Base-by-base conservation (phyloP, 23 tunicate genomes). In the Pegea sp. region DNA sequence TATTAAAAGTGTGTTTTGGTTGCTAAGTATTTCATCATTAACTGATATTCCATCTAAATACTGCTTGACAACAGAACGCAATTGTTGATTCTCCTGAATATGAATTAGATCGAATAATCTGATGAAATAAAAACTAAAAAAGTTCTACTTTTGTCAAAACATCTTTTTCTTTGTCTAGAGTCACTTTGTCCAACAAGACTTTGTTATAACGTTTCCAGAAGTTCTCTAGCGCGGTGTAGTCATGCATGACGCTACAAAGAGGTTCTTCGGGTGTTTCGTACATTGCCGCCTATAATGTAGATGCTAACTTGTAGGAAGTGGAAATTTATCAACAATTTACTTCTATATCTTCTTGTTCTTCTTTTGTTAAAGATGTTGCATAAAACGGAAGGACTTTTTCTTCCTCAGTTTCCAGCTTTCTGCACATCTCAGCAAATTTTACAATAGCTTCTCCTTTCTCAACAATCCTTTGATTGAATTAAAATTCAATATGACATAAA, bases 121-220 rank as follows among this genome's bases (percentile, higher is more conserved):
- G 7, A 7, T 51, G 22, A 18, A 11, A 5, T 56, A 26, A 18
- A 28, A 6, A 5, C 43, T 6, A 18, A 24, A 56, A 56, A 18
- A 26, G 43, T 2, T 65, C 30, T 25, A 78, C 92, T 64, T 86
- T 72, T 54, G 66, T 22, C 7, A 89, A 66, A 49, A 53, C 54
- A 26, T 67, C 71, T 53, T 71, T 71, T 61, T 89, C 98, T 49
- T 60, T 62, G 65, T 89, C 98, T 34, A 89, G 76, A 8, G 98
- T 81, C 54, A 89, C 42, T 54, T 71, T 89, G 34, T 89, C 98
- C 43, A 78, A 46, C 50, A 76, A 49, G 28, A 78, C 98, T 58
- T 69, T 77, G 63, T 89, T 89, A 66, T 89, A 79, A 16, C 98
- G 80, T 52, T 78, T 77, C 98, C 98, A 89, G 68, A 89, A 89